Percentiles rank a stretch among this genome's conserved stretches.
Conservation (phyloP, 2,797 vertebrate species). For the Anabas testudineus region DNA sequence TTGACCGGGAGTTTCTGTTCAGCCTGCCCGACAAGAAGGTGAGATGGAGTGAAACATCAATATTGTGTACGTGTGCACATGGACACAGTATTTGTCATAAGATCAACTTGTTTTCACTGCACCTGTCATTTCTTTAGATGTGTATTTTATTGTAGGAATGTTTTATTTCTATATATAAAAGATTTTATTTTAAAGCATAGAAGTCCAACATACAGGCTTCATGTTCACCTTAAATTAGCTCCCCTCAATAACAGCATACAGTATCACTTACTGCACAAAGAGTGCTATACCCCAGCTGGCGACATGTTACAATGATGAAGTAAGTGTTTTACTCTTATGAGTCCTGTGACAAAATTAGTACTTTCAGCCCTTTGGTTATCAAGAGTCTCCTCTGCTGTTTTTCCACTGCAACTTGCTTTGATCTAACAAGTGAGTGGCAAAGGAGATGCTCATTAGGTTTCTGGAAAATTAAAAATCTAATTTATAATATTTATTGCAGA, state of each 20-base stretch:
- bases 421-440: constrained; percentile 27
- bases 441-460: constrained; percentile 51
- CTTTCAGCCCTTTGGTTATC: constrained; percentile 31
- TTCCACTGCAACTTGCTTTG: constrained; percentile 22
- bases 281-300: constrained; percentile 11
- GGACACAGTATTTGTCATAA: background rate
- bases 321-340: constrained; percentile 40
- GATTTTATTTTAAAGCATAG: background rate
- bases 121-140: background rate
- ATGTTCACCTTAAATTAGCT: background rate
- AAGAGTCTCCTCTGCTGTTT: constrained; percentile 23
- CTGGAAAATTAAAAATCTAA: constrained; percentile 42
- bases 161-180: background rate
- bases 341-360: constrained; percentile 27
- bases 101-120: background rate
- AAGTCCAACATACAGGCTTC: background rate
- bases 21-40: constrained; percentile 98
- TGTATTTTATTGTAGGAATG: background rate
- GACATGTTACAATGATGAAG: constrained; percentile 20
- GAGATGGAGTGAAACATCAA: constrained; percentile 35
- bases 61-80: background rate
- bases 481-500: constrained; percentile 7
- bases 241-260: background rate
- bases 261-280: background rate
- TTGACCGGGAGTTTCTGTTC: constrained; percentile 99